Evolutionary conservation across 2,113 vertebrate genomes (phyloP), one percentile per base, ranked within the genome.

Genomic region (Pantherophis guttatus): DNA sequence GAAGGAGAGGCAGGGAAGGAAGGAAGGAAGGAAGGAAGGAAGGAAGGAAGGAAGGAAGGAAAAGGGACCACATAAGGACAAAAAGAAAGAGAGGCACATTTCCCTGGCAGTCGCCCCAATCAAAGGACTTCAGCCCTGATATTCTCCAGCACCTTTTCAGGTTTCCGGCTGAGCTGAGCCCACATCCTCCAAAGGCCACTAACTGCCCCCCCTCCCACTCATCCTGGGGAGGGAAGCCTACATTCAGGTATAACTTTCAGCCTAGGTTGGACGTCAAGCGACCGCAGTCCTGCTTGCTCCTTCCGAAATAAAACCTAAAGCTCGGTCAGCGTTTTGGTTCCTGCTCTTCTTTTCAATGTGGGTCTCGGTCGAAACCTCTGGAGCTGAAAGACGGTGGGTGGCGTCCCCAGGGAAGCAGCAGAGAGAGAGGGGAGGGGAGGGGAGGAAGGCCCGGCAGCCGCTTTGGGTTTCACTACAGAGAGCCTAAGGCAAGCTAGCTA

Each of bases 381-480:
- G 85, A 89, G 85, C 94, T 29, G 3, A 75, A 88, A 33, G 0
- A 21, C 58, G 87, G 86, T 2, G 53, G 53, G 52, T 8, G 52
- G 93, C 81, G 94, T 95, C 95, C 70, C 29, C 95, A 10, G 33
- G 85, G 48, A 52, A 1, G 88, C 90, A 8, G 86, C 91, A 3
- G 93, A 95, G 93, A 93, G 93, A 75, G 94, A 65, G 89, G 75
- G 90, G 95, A 96, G 94, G 95, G 89, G 93, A 85, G 75, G 89
- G 95, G 96, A 94, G 95, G 90, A 93, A 59, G 94, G 95, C 96
- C 97, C 96, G 96, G 96, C 3, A 95, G 96, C 94, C 11, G 94
- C 1, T 8, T 39, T 17, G 17, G 59, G 10, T 8, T 10, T 62
- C 54, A 62, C 55, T n/a, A 91, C 81, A 21, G 48, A 21, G 17